Percentiles rank a stretch among this genome's conserved stretches.
Conservation (phyloP, 2,888 invertebrate genomes). For the Silvanus unidentatus region DNA sequence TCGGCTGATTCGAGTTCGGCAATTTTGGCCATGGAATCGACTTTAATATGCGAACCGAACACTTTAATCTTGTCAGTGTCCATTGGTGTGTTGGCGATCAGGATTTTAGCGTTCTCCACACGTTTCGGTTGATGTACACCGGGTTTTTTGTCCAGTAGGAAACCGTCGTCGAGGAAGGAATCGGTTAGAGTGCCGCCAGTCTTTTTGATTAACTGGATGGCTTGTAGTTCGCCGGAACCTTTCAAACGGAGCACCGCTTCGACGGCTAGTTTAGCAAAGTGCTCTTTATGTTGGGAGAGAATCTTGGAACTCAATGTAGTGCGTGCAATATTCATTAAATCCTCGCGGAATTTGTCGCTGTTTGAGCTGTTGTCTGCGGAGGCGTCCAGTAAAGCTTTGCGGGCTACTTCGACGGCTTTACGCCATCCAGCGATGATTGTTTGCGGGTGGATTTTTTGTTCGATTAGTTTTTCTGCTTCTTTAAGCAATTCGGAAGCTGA, state of each 20-base stretch:
- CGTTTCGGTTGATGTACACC: conserved; percentile 96
- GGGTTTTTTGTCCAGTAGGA: conserved; percentile 92
- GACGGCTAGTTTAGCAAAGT: conserved; percentile 91
- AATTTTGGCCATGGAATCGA: conserved; percentile 89
- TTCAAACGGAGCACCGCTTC: conserved; percentile 92
- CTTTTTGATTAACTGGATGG: conserved; percentile 97
- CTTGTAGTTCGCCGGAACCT: conserved; percentile 84
- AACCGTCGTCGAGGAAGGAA: conserved; percentile 93
- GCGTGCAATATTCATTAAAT: conserved; percentile 92
- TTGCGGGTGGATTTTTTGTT: conserved; percentile 95
- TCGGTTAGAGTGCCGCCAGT: conserved; percentile 88
- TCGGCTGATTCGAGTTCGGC: conserved; percentile 97
- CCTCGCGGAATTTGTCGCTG: conserved; percentile 71
- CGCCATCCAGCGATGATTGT: conserved; percentile 96
- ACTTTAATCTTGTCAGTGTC: conserved; percentile 99
- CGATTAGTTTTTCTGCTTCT: conserved; percentile 91
- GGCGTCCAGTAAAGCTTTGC: conserved; percentile 70
- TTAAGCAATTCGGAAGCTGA: conserved; percentile 85
- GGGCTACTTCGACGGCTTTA: conserved; percentile 77
- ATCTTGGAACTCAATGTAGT: conserved; percentile 99
- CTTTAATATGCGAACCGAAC: conserved; percentile 92
- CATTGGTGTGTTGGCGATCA: conserved; percentile 99
- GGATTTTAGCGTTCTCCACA: conserved; percentile 91
- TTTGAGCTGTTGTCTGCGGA: conserved; percentile 80
- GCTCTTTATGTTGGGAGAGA: conserved; percentile 92